Evolutionary conservation across 2,797 vertebrate genomes (phyloP).

Genomic region (Neomorphus geoffroyi): DNA sequence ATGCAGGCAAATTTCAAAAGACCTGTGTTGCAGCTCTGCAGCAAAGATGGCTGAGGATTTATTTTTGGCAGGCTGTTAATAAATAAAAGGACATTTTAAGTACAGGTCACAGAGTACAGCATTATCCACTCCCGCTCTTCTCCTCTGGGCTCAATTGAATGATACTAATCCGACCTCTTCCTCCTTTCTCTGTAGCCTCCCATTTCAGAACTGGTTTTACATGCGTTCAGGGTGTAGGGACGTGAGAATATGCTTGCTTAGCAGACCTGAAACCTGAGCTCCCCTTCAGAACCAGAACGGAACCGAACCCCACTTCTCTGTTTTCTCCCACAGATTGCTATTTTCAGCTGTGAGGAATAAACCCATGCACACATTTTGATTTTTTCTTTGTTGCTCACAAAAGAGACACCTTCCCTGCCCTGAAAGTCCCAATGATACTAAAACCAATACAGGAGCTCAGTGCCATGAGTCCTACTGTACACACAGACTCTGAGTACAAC

Average conservation of each 20-base stretch:
- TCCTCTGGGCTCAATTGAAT: not conserved
- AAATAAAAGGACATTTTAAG: constrained; percentile 59
- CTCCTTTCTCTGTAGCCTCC: not conserved
- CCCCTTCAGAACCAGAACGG: not conserved
- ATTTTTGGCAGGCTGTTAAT: constrained; percentile 65
- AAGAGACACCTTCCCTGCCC: not conserved
- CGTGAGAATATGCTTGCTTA: not conserved
- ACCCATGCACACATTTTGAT: not conserved
- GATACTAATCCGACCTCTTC: not conserved
- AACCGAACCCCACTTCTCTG: not conserved
- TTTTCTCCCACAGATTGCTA: not conserved
- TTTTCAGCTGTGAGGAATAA: not conserved
- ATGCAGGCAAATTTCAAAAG: constrained; percentile 8
- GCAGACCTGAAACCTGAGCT: not conserved
- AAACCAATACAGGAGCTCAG: not conserved
- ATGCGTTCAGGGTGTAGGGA: not conserved
- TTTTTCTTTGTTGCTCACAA: not conserved
- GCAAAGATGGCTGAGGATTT: not conserved
- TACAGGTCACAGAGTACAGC: constrained; percentile 43
- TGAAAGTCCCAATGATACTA: not conserved
- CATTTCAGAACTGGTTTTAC: not conserved
- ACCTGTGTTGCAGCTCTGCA: not conserved
- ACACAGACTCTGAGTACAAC: not conserved
- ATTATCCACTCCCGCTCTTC: not conserved
- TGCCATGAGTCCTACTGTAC: not conserved